Conservation (phyloP, 64 coral and sea anemone species). For the Platygyra sinensis region DNA sequence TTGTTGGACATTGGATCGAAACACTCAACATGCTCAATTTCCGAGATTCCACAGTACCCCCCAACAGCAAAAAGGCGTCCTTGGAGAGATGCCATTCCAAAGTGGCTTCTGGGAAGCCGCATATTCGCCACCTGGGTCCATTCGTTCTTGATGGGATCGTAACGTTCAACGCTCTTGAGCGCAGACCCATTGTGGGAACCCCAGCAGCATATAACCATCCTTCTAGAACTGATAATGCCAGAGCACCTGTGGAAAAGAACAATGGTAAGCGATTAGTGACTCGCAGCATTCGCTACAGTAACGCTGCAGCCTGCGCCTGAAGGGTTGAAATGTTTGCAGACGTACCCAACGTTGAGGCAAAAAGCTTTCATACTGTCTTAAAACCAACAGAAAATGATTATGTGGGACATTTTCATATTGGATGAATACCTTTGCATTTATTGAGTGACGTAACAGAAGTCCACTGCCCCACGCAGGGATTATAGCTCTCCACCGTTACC, state of each 20-base stretch:
- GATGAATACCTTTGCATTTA: constrained; percentile 89
- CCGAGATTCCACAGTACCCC: constrained; percentile 89
- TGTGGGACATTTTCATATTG: background rate
- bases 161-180: constrained; percentile 92
- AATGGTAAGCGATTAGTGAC: background rate
- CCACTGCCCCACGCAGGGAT: constrained; percentile 83
- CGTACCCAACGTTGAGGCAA: too few species aligned
- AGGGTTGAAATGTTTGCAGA: too few species aligned
- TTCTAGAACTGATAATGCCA: constrained; percentile 78
- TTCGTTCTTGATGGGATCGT: constrained; percentile 81
- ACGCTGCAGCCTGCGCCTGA: too few species aligned
- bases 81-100: constrained; percentile 76
- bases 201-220: constrained; percentile 95
- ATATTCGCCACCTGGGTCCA: constrained; percentile 91
- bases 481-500: constrained; percentile 90
- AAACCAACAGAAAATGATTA: background rate
- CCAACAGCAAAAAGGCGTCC: constrained; percentile 87
- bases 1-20: constrained; percentile 95
- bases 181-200: constrained; percentile 91
- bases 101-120: constrained; percentile 87
- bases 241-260: constrained; percentile 52
- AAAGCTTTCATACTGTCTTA: too few species aligned
- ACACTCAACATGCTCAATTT: constrained; percentile 93
- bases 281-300: too few species aligned
- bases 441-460: constrained; percentile 90